A percentile compares a stretch with the other conserved stretches of the same genome.
Conservation (phyloP, 2,888 invertebrate species). For the Plebejus melissa region DNA sequence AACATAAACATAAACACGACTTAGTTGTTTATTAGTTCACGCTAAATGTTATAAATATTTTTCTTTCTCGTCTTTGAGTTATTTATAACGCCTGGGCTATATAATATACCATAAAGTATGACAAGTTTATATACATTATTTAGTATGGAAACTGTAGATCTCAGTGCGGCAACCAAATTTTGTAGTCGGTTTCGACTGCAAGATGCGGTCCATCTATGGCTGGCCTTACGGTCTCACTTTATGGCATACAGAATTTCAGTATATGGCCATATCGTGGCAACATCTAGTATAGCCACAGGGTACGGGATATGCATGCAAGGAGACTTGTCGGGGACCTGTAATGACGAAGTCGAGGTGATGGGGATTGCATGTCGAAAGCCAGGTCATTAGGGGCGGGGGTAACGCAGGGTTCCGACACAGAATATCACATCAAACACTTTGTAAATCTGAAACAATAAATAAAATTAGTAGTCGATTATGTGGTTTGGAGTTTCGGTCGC, state of each 20-base stretch:
- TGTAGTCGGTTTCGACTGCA: too few relatives aligned
- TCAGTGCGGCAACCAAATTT: too few relatives aligned
- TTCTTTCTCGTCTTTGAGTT: not conserved
- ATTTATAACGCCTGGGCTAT: not conserved
- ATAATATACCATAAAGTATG: not conserved
- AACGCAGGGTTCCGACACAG: slow-evolving; percentile 67
- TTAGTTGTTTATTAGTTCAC: not conserved
- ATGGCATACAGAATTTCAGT: not conserved
- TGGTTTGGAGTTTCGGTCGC: not conserved
- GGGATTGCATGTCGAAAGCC: slow-evolving; percentile 85
- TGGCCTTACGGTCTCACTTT: not conserved
- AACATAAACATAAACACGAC: not conserved
- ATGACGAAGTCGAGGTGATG: slow-evolving; percentile 86
- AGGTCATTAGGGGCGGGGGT: slow-evolving; percentile 78
- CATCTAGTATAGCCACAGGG: not conserved
- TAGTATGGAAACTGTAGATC: too few relatives aligned
- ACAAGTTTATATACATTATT: too few relatives aligned
- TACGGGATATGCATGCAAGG: slow-evolving; percentile 56
- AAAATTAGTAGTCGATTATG: slow-evolving; percentile 36
- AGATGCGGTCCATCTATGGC: too few relatives aligned
- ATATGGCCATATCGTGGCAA: not conserved
- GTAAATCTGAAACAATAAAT: slow-evolving; percentile 75
- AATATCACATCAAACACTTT: slow-evolving; percentile 77
- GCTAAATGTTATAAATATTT: not conserved
- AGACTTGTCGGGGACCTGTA: slow-evolving; percentile 82